A percentile compares a stretch with the other conserved stretches of the same genome.
Evolutionary conservation across 2,797 vertebrate species (phyloP).

Genomic region (Tadarida brasiliensis): DNA sequence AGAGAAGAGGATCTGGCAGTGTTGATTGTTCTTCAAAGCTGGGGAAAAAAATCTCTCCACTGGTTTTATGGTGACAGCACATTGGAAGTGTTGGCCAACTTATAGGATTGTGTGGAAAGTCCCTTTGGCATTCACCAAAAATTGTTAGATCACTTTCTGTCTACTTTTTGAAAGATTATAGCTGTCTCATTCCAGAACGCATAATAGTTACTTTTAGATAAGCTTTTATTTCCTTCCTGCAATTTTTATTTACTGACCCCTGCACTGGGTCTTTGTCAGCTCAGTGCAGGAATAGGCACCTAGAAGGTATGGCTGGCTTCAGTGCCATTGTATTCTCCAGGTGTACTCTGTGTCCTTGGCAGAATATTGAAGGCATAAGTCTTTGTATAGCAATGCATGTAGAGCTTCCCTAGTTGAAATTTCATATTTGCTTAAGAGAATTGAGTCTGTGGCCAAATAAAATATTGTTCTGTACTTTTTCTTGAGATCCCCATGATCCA

Average conservation of each 20-base stretch:
- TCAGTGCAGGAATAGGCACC: neutral
- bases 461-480: neutral
- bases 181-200: slow-evolving; percentile 5
- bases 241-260: slow-evolving; percentile 28
- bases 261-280: neutral
- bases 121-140: neutral
- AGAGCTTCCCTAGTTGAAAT: neutral
- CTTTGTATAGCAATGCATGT: neutral
- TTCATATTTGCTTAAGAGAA: neutral
- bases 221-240: neutral
- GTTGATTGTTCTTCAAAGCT: neutral
- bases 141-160: neutral
- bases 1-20: slow-evolving; percentile 21
- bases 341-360: neutral
- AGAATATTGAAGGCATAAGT: neutral
- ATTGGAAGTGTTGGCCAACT: neutral
- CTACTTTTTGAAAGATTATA: neutral
- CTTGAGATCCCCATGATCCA: neutral
- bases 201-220: neutral
- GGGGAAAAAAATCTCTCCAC: neutral
- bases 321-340: neutral
- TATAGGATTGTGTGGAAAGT: neutral
- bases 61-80: neutral
- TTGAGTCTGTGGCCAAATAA: neutral
- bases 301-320: neutral